These are phyloP conservation scores for Oenanthe oenanthe DNA, from an alignment of 2,113 vertebrate species.

Conservation along the genomic window DNA sequence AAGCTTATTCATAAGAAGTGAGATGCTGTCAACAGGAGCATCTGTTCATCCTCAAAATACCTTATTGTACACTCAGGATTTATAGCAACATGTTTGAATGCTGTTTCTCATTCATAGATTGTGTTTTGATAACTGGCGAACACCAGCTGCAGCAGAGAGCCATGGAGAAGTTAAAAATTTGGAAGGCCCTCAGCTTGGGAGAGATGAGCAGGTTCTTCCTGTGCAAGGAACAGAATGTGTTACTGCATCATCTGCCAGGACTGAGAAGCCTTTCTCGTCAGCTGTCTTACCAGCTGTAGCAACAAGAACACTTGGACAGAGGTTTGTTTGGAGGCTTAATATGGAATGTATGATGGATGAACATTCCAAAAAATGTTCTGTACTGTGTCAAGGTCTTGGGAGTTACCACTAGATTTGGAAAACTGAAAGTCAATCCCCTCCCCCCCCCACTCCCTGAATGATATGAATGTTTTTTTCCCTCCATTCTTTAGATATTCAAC, in stretches of 20 bases:
- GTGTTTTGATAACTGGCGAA: slow-evolving; percentile 10
- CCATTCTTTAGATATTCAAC: slow-evolving; percentile 30
- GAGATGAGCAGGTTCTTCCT: background rate
- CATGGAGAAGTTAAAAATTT: background rate
- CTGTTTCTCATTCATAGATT: slow-evolving; percentile 23
- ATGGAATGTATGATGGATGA: background rate
- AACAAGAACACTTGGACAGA: background rate
- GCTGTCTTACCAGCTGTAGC: slow-evolving; percentile 46
- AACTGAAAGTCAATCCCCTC: background rate
- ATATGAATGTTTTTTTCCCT: background rate
- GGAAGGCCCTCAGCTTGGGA: background rate
- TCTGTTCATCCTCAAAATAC: background rate
- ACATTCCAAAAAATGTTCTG: background rate
- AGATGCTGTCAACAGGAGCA: background rate
- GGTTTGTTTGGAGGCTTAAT: slow-evolving; percentile 52
- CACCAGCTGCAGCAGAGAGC: background rate
- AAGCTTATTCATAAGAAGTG: background rate
- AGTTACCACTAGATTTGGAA: background rate
- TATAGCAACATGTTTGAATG: background rate
- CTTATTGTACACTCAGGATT: background rate
- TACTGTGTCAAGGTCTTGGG: background rate
- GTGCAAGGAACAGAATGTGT: background rate
- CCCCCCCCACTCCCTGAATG: rapidly evolving
- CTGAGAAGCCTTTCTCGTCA: slow-evolving; percentile 29
- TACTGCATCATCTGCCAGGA: background rate